Conservation (phyloP, 2,888 invertebrate species). For the Cylloceria caligata region DNA sequence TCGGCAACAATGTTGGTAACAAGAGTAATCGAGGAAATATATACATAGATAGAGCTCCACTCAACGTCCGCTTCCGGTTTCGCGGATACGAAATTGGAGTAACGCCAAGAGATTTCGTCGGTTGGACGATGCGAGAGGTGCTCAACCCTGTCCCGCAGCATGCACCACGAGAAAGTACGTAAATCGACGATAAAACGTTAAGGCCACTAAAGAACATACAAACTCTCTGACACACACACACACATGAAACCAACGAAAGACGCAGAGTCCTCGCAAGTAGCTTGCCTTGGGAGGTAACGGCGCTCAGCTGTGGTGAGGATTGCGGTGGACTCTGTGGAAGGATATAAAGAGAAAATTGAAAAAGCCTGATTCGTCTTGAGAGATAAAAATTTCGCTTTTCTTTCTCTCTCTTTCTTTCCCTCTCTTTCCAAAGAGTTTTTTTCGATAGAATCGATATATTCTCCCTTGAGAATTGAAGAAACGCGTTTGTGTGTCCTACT, state of each 20-base stretch:
- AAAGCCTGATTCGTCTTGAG: constrained; percentile 35
- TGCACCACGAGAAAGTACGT: constrained; percentile 55
- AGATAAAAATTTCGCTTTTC: constrained; percentile 21
- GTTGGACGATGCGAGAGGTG: constrained; percentile 17
- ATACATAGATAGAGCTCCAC: constrained; percentile 33
- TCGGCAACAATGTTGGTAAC: constrained; percentile 22
- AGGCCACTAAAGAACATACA: constrained; percentile 27
- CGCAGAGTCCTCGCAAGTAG: constrained; percentile 32
- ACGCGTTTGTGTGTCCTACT: constrained; percentile 5
- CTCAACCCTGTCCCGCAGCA: constrained; percentile 34
- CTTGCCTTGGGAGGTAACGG: too few species aligned
- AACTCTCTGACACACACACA: not conserved
- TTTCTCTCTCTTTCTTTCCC: not conserved
- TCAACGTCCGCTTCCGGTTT: constrained; percentile 65
- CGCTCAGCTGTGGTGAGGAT: constrained; percentile 25
- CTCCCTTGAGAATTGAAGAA: not conserved
- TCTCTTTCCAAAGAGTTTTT: not conserved
- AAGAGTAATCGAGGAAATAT: constrained; percentile 24
- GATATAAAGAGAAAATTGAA: constrained; percentile 39
- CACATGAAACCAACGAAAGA: constrained; percentile 14
- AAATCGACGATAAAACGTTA: constrained; percentile 58
- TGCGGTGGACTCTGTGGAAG: constrained; percentile 48
- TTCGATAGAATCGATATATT: constrained; percentile 9
- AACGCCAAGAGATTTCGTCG: constrained; percentile 59
- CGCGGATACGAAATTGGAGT: constrained; percentile 65